Conservation (phyloP, 2,113 vertebrate species). For the Micronycteris hirsuta region DNA sequence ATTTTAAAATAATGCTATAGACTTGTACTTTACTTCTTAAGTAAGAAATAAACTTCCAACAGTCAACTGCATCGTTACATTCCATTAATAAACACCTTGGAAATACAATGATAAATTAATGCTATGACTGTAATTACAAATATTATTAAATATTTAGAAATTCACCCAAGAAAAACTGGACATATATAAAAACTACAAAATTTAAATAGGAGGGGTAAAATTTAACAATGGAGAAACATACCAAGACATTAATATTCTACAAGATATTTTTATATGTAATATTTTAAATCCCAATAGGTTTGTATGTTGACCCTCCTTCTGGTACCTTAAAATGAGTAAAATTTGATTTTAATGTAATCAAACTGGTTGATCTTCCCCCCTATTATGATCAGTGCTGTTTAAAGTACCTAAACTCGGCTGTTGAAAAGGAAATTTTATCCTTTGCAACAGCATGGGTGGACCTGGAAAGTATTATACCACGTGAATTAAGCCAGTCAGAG, state of each 20-base stretch:
- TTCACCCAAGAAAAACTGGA: background rate
- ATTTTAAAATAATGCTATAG: background rate
- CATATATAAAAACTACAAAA: conserved; percentile 5
- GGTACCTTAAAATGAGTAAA: background rate
- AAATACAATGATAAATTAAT: conserved; percentile 31
- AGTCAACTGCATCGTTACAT: background rate
- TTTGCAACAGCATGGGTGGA: no score
- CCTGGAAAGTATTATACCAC: no score
- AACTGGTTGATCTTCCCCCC: background rate
- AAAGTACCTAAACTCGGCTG: no score
- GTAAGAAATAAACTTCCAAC: conserved; percentile 10
- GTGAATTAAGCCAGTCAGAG: no score
- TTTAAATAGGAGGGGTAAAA: conserved; percentile 3
- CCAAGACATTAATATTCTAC: background rate
- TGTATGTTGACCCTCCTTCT: background rate
- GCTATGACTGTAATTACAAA: background rate
- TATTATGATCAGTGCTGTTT: background rate
- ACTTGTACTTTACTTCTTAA: background rate
- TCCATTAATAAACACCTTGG: background rate
- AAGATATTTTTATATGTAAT: background rate
- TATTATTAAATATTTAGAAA: background rate
- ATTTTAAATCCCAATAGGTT: background rate
- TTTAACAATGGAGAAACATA: background rate
- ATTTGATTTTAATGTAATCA: background rate
- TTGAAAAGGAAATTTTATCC: no score